Conservation (phyloP, 30 jellyfish, hydroid and myxozoan species). For the Aurelia aurita complex sp. Pacific region DNA sequence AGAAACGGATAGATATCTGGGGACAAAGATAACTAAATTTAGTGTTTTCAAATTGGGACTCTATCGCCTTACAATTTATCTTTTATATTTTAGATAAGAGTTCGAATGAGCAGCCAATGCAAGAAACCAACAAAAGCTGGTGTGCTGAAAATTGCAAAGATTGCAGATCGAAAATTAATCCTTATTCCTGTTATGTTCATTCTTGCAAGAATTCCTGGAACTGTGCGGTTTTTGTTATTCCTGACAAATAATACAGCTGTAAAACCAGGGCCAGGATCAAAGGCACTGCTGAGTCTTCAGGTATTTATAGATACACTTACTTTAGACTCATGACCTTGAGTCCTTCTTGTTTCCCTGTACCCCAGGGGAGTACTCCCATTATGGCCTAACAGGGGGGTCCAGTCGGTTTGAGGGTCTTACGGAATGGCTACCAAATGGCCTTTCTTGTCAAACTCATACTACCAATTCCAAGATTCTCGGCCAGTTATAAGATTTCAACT, state of each 20-base stretch:
- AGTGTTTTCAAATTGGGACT: no score
- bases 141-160: constrained; percentile 67
- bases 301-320: constrained; percentile 16
- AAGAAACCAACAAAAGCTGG: neutral
- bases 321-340: no score
- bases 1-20: no score
- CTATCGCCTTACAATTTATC: neutral
- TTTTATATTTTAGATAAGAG: constrained; percentile 14
- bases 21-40: no score
- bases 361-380: no score
- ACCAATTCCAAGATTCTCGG: no score
- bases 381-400: no score
- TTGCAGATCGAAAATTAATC: constrained; percentile 82
- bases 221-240: constrained; percentile 76
- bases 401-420: no score
- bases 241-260: constrained; percentile 11
- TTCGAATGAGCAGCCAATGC: neutral
- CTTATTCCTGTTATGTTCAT: constrained; percentile 79
- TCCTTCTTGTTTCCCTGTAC: no score
- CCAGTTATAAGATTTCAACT: no score
- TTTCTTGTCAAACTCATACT: no score
- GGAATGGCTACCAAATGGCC: no score
- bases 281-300: constrained; percentile 70
- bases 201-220: constrained; percentile 92
- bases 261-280: constrained; percentile 1